phyloP scores from a whole-genome alignment of 2,113 vertebrate species.

The Hypomesus transpacificus region DNA sequence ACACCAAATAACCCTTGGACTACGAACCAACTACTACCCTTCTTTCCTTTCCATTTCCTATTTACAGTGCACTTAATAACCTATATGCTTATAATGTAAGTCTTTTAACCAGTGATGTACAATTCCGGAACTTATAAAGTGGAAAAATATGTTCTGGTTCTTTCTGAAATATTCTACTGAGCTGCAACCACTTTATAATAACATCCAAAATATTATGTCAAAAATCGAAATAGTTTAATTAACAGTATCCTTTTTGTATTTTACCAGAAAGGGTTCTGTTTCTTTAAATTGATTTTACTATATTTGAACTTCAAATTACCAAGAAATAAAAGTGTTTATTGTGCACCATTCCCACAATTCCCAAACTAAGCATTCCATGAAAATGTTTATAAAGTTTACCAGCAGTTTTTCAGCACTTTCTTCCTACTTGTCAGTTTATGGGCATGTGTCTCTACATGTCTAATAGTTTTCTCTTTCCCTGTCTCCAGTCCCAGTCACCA shows the following conservation, averaged over 20 bases:
- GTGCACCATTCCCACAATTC: too few species aligned
- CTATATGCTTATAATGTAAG: not conserved
- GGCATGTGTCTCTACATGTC: constrained; percentile 1
- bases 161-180: too few species aligned
- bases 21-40: constrained; percentile 26
- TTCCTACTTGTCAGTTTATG: not conserved
- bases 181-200: too few species aligned
- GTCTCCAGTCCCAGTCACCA: constrained; percentile 61
- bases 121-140: too few species aligned
- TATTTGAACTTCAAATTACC: not conserved
- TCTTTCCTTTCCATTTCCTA: constrained; percentile 26
- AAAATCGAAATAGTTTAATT: too few species aligned
- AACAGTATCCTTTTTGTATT: too few species aligned
- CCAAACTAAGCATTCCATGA: too few species aligned
- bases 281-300: too few species aligned
- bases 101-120: not conserved
- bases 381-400: constrained; percentile 41
- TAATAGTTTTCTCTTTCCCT: constrained; percentile 27
- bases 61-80: constrained; percentile 23
- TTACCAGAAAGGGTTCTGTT: too few species aligned
- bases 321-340: too few species aligned
- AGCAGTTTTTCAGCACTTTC: not conserved
- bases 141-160: too few species aligned
- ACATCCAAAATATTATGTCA: too few species aligned
- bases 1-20: constrained; percentile 19